A percentile compares a stretch with the other conserved stretches of the same genome.
Evolutionary conservation across 2,113 vertebrate genomes (phyloP).

Genomic region (Sinocyclocheilus rhinocerous): DNA sequence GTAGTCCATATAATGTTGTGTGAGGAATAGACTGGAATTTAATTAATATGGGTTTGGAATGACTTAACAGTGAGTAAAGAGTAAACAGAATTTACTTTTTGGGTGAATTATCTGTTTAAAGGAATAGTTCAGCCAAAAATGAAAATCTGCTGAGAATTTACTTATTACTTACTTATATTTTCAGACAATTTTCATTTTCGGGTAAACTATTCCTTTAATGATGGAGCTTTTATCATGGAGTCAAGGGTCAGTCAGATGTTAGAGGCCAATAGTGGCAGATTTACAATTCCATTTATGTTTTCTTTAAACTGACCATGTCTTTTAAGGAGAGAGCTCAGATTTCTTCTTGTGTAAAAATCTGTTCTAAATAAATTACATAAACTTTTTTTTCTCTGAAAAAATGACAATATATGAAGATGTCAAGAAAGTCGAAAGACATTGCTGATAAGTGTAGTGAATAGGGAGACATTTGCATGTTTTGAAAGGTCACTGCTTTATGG

Average conservation of each 20-base stretch:
- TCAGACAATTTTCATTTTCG: background rate
- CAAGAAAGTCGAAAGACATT: background rate
- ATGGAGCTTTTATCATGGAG: background rate
- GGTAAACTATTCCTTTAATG: background rate
- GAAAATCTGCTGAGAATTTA: no score
- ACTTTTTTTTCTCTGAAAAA: background rate
- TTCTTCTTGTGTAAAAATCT: background rate
- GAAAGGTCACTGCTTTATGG: background rate
- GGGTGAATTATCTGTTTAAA: no score
- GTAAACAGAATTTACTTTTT: no score
- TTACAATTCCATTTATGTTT: background rate
- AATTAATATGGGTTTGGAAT: no score
- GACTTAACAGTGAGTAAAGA: no score
- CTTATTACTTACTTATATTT: no score
- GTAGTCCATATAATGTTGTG: no score
- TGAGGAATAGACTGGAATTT: no score
- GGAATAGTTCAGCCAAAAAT: no score
- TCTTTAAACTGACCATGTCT: background rate
- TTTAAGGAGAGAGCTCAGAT: background rate
- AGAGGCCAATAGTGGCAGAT: no score
- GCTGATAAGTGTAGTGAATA: background rate
- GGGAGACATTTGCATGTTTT: background rate
- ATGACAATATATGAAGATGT: background rate
- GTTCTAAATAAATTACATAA: background rate
- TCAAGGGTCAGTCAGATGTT: background rate